Evolutionary conservation across 2,113 vertebrate genomes (phyloP), one percentile per base, ranked within the genome.

Genomic region (Muntiacus muntjak): DNA sequence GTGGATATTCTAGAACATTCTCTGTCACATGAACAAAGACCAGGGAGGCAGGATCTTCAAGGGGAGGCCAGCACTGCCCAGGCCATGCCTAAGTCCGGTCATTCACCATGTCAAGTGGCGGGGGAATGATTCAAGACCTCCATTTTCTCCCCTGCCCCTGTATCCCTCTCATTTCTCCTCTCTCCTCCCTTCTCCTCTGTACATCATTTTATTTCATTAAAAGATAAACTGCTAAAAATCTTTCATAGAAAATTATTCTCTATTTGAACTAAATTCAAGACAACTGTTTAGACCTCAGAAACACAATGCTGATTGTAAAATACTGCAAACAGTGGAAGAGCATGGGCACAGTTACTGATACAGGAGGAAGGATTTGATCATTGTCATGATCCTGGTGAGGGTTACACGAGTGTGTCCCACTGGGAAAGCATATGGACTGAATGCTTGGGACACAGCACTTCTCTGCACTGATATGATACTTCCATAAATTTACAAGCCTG

Each of bases 41-140:
- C 95, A 93, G 90, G 95, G 84, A 93, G 97, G 95, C 15, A 50
- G 64, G 71, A n/a, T 30, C 23, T 12, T 82, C 33, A 43, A 25
- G 1, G 54, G 16, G 30, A 67, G 14, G 17, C 14, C 30, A 47
- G 1, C 25, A 87, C 36, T 74, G 67, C 76, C 25, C 17, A 5
- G 50, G 26, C 58, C 89, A 28, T 81, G 96, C 64, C 57, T 84
- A 0, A 0, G 6, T 0, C 17, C 36, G 52, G 60, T 91, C 54
- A 16, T 40, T 78, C 12, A 45, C 45, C 50, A 3, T 28, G 33
- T 9, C 64, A 15, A 50, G 54, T 2, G 1, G 26, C 11, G 1
- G 23, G 12, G 25, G 12, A 50, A 58, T 79, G 43, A 19, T 26
- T 26, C 58, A 23, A 28, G 13, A 43, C 28, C 55, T 19, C 8